Conservation (phyloP, 2,888 invertebrate species). For the Limnephilus marmoratus region DNA sequence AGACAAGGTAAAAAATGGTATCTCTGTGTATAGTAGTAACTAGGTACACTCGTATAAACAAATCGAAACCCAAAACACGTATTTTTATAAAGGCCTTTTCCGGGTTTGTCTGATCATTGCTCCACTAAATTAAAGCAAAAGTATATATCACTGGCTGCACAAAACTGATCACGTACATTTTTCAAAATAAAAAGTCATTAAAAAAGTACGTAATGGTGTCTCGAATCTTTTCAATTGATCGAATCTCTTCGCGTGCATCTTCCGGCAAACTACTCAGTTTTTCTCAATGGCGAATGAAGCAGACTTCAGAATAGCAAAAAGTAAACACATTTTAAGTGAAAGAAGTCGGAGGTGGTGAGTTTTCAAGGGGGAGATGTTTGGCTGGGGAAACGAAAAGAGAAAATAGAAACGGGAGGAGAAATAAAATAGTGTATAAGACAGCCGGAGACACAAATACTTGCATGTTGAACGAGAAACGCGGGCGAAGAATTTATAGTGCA, state of each 20-base stretch:
- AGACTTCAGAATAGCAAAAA: slow-evolving; percentile 40
- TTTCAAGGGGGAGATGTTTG: slow-evolving; percentile 25
- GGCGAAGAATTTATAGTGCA: slow-evolving; percentile 45
- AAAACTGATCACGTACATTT: neutral
- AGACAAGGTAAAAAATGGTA: too few species aligned
- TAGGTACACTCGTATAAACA: too few species aligned
- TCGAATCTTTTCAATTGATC: slow-evolving; percentile 14
- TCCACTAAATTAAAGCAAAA: neutral
- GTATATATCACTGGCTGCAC: neutral
- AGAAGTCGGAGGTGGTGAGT: slow-evolving; percentile 29
- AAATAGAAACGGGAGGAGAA: slow-evolving; percentile 22
- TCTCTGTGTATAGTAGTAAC: too few species aligned
- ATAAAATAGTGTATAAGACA: slow-evolving; percentile 24
- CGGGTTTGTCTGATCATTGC: too few species aligned
- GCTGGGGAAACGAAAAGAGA: slow-evolving; percentile 24
- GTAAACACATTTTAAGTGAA: slow-evolving; percentile 45
- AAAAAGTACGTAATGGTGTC: neutral
- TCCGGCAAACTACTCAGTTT: slow-evolving; percentile 20
- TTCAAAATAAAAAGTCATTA: neutral
- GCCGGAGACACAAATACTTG: slow-evolving; percentile 22
- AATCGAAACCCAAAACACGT: too few species aligned
- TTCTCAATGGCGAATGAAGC: neutral
- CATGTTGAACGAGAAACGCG: neutral
- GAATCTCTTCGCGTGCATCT: slow-evolving; percentile 6
- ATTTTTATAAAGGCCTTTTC: neutral